These are phyloP conservation scores for Lerema accius DNA, from an alignment of 1,140 invertebrate species.

Conservation along the genomic window DNA sequence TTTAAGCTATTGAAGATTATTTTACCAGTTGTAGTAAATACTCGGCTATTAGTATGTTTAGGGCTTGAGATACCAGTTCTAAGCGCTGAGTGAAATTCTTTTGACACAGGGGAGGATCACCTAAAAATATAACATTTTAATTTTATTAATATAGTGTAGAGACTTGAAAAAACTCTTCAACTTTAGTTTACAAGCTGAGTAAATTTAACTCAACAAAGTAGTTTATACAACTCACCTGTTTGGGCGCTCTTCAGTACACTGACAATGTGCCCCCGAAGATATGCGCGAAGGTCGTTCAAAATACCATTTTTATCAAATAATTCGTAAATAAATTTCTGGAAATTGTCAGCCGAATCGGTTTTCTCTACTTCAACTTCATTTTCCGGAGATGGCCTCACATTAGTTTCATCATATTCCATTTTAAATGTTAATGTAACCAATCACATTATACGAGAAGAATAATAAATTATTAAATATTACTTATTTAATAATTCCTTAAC, in stretches of 20 bases:
- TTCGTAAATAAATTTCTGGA: constrained; percentile 81
- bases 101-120: constrained; percentile 56
- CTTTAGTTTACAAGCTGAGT: too few relatives aligned
- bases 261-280: constrained; percentile 83
- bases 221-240: constrained; percentile 59
- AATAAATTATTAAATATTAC: too few relatives aligned
- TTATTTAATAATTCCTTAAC: too few relatives aligned
- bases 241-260: constrained; percentile 75
- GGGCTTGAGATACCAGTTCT: constrained; percentile 80
- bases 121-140: constrained; percentile 42
- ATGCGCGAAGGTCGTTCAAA: constrained; percentile 79
- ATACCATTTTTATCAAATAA: constrained; percentile 84
- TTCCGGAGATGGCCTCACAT: constrained; percentile 29
- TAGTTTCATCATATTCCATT: constrained; percentile 39
- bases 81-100: constrained; percentile 65
- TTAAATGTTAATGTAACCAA: constrained; percentile 6
- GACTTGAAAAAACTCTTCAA: too few relatives aligned
- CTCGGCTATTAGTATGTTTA: constrained; percentile 83
- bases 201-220: too few relatives aligned
- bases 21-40: constrained; percentile 80
- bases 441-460: neutral
- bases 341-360: constrained; percentile 73
- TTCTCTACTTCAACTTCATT: constrained; percentile 31
- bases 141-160: too few relatives aligned
- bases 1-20: too few relatives aligned